Base-by-base conservation (phyloP, 2,113 vertebrate species). In the Callaeas wilsoni region DNA sequence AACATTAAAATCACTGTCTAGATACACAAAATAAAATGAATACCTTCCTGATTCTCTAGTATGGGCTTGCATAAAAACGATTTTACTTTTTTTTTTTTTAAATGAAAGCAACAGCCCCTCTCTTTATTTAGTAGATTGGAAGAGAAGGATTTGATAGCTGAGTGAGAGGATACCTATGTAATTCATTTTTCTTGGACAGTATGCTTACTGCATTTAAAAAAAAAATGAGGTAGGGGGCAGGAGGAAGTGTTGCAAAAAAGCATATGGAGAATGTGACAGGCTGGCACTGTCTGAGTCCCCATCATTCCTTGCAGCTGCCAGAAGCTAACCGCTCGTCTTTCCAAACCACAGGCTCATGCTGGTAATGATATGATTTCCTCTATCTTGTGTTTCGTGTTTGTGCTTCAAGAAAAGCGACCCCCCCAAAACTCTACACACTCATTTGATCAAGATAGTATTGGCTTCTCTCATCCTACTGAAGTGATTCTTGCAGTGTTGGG, bases 261-360 rank as follows among this genome's bases (percentile, higher is more conserved):
- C 6, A 2, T 4, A 56, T 55, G 86, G 96, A 93, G 89, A 91
- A 71, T 95, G 92, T 81, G 55, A 90, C 62, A 56, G 77, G 52
- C 70, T 59, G 49, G 73, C 74, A 69, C 39, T 96, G 83, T 97
- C 96, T 79, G 67, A 84, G 86, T 97, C 96, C 91, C 97, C 98
- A 83, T 96, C 95, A 95, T 97, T 97, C 97, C 97, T 97, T 97
- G 96, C 97, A 98, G 97, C 97, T 95, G 93, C 97, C 96, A 97
- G 96, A 98, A 97, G 94, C 83, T 94, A 95, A 93, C 96, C 47
- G 52, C 97, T 96, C 82, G 8, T 94, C 91, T 96, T 98, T 97
- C 97, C 97, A 97, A 98, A 97, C 97, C 97, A 84, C 97, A 98
- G 93, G 74, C 97, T 96, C 76, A 95, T 96, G 96, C 73, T 91